Evolutionary conservation across 2,113 vertebrate species (phyloP).

Genomic region (Apteryx mantelli): DNA sequence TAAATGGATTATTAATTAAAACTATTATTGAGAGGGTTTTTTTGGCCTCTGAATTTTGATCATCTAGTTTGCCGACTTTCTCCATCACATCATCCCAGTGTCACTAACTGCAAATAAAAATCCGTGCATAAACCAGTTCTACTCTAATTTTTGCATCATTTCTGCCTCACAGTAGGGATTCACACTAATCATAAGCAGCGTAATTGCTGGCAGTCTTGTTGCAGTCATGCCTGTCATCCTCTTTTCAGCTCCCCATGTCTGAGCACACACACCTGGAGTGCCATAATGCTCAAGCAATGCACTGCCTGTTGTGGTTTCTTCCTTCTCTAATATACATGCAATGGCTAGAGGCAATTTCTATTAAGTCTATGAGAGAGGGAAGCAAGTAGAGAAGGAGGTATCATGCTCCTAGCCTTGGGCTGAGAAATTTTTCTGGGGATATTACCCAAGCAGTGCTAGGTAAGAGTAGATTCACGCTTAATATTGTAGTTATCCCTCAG

Average conservation of each 20-base stretch:
- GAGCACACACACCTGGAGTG: conserved; percentile 32
- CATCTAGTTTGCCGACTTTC: conserved; percentile 28
- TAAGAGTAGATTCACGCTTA: background rate
- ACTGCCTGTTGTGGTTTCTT: conserved; percentile 1
- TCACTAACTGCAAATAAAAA: conserved; percentile 24
- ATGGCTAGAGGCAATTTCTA: background rate
- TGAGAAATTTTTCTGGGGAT: background rate
- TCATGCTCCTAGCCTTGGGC: background rate
- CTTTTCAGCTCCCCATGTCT: conserved; percentile 11
- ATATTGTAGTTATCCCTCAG: background rate
- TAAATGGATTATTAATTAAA: conserved; percentile 37
- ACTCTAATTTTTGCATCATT: conserved; percentile 14
- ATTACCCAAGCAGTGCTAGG: background rate
- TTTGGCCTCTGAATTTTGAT: conserved; percentile 37
- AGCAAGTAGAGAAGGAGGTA: background rate
- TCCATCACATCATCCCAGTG: background rate
- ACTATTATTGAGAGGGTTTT: conserved; percentile 14
- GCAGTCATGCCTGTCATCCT: conserved; percentile 22
- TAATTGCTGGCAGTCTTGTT: conserved; percentile 39
- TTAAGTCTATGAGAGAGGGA: background rate
- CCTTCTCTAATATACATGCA: background rate
- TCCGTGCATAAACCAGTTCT: background rate
- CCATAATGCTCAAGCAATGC: background rate
- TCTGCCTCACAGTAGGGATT: conserved; percentile 15
- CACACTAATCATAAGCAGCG: conserved; percentile 28